These are phyloP conservation scores for Gephyroberyx darwinii DNA, from an alignment of 2,797 vertebrate species.

Conservation along the genomic window DNA sequence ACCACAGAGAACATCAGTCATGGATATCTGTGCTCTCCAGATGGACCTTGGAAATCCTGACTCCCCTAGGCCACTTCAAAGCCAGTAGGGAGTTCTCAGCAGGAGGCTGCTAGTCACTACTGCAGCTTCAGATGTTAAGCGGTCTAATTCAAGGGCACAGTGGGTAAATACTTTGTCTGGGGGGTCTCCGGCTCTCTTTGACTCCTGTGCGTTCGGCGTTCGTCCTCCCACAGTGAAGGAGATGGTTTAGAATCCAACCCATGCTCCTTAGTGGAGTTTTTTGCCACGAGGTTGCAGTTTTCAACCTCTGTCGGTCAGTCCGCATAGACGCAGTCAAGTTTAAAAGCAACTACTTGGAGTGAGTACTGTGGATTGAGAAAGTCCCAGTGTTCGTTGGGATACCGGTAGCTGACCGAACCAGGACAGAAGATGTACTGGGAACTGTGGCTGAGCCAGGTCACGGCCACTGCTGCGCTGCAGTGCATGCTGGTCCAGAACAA, in stretches of 20 bases:
- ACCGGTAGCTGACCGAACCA: conserved; percentile 22
- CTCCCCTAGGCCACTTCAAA: conserved; percentile 67
- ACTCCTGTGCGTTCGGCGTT: background rate
- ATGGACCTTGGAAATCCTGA: conserved; percentile 71
- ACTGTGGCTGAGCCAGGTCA: conserved; percentile 83
- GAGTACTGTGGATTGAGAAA: conserved; percentile 2
- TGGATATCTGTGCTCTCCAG: conserved; percentile 58
- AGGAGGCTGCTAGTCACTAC: conserved; percentile 44
- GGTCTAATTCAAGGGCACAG: conserved; percentile 48
- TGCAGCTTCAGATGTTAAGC: conserved; percentile 46
- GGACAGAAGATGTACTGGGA: conserved; percentile 83
- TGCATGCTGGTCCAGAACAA: conserved; percentile 80
- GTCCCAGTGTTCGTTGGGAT: conserved; percentile 32
- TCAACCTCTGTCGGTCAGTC: conserved; percentile 12
- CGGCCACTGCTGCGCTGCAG: conserved; percentile 76
- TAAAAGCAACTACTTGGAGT: conserved; percentile 15
- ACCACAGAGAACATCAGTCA: conserved; percentile 63
- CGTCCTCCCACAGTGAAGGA: conserved; percentile 9
- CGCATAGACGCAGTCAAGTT: conserved; percentile 3
- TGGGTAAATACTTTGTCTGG: conserved; percentile 53
- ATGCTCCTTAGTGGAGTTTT: background rate
- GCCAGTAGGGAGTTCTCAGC: conserved; percentile 44
- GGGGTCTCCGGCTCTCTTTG: conserved; percentile 28
- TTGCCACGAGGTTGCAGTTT: conserved; percentile 33
- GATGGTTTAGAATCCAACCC: conserved; percentile 26